Evolutionary conservation across 2,888 invertebrate genomes (phyloP).

Genomic region (Minunthozetes semirufus): DNA sequence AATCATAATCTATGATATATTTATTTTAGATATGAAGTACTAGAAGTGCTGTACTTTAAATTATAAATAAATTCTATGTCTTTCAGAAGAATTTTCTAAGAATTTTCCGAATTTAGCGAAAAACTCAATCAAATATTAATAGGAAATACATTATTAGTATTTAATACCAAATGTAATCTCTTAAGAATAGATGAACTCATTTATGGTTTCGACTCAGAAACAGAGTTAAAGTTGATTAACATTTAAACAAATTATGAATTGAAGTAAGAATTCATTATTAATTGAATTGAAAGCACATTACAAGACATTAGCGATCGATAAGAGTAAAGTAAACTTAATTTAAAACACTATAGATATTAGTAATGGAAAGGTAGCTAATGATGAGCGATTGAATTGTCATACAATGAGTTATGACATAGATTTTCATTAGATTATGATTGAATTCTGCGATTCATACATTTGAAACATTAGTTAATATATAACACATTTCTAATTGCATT

Average conservation of each 20-base stretch:
- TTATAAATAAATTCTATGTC: neutral
- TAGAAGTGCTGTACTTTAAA: neutral
- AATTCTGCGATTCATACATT: neutral
- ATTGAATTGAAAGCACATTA: neutral
- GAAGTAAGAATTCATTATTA: neutral
- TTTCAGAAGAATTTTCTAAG: neutral
- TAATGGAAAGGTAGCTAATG: too few species aligned
- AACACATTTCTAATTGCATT: constrained; percentile 20
- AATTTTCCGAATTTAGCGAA: too few species aligned
- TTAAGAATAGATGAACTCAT: neutral
- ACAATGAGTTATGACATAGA: neutral
- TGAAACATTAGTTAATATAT: neutral
- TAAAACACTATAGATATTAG: too few species aligned
- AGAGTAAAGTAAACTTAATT: neutral
- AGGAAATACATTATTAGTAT: too few species aligned
- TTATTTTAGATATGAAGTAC: neutral
- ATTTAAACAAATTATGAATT: neutral
- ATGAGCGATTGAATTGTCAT: too few species aligned
- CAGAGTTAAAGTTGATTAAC: neutral
- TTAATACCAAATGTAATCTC: too few species aligned
- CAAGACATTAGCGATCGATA: neutral
- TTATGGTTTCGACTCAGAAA: neutral
- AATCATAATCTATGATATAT: constrained; percentile 4
- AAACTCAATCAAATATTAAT: too few species aligned
- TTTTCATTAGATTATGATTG: neutral